Evolutionary conservation across 2,888 invertebrate genomes (phyloP).

Genomic region (Pseudococcus longispinus): DNA sequence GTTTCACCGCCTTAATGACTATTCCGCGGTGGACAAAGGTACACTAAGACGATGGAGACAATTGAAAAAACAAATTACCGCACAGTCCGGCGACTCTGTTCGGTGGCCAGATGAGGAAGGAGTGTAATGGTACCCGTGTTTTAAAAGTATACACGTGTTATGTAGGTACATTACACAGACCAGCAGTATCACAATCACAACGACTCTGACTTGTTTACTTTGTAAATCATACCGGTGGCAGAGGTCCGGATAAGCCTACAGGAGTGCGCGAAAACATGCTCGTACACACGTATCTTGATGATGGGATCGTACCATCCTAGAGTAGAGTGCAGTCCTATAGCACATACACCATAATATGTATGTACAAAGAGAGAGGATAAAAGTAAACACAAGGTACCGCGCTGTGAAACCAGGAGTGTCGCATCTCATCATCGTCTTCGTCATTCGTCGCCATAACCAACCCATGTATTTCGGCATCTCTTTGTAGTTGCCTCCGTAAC

Average conservation of each 20-base stretch:
- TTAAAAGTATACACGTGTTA: not conserved
- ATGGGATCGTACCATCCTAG: not conserved
- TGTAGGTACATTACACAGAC: not conserved
- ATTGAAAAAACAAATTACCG: conserved; percentile 5
- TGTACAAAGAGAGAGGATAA: not conserved
- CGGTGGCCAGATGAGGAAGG: not conserved
- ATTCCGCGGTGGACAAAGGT: not conserved
- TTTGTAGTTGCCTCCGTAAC: not conserved
- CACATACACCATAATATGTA: not conserved
- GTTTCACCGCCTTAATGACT: conserved; percentile 1
- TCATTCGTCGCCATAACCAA: not conserved
- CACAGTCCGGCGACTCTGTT: not conserved
- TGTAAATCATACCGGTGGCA: conserved; percentile 5
- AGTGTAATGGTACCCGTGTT: not conserved
- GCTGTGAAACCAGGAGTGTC: not conserved
- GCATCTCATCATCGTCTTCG: not conserved
- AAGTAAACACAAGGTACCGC: not conserved
- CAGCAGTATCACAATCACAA: not conserved
- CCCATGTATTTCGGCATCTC: not conserved
- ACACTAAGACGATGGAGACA: not conserved
- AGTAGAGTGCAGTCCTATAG: not conserved
- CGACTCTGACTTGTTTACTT: not conserved
- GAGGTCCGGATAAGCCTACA: not conserved
- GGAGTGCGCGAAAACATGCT: not conserved
- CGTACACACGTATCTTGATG: not conserved